These are phyloP conservation scores for Archivesica marissinica DNA, from an alignment of 1,140 invertebrate genomes.

Conservation along the genomic window DNA sequence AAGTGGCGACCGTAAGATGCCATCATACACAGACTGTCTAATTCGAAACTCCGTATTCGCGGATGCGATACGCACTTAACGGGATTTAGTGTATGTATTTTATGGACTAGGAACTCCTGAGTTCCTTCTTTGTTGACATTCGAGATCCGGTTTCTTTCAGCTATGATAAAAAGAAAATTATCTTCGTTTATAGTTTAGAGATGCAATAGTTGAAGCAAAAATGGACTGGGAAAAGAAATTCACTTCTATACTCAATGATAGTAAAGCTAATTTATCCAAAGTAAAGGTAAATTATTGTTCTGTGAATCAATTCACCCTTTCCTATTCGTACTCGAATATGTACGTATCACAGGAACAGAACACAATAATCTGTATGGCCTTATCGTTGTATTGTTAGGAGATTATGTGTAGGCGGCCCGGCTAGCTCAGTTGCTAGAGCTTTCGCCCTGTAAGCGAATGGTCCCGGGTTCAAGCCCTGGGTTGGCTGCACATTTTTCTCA, in stretches of 20 bases:
- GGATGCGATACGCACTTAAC: no score
- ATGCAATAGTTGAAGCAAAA: not conserved
- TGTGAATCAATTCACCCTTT: not conserved
- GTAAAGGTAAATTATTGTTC: slow-evolving; percentile 40
- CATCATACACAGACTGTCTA: no score
- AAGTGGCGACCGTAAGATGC: no score
- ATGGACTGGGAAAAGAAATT: slow-evolving; percentile 64
- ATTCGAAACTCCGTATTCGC: no score
- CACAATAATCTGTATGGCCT: not conserved
- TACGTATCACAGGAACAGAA: not conserved
- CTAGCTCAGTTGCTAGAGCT: no score
- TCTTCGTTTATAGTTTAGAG: not conserved
- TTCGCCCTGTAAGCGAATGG: no score
- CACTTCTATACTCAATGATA: slow-evolving; percentile 51
- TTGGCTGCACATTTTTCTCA: no score
- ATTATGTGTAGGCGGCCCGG: no score
- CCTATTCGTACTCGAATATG: not conserved
- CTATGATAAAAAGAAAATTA: not conserved
- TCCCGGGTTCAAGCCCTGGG: no score
- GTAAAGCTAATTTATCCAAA: slow-evolving; percentile 50
- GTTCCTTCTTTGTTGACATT: slow-evolving; percentile 63
- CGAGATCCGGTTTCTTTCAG: slow-evolving; percentile 30
- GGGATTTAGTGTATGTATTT: no score
- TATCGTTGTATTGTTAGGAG: not conserved
- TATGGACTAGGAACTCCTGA: no score